Evolutionary conservation across 2,797 vertebrate species (phyloP), one percentile per base, ranked within the genome.

Genomic region (Aratinga solstitialis): DNA sequence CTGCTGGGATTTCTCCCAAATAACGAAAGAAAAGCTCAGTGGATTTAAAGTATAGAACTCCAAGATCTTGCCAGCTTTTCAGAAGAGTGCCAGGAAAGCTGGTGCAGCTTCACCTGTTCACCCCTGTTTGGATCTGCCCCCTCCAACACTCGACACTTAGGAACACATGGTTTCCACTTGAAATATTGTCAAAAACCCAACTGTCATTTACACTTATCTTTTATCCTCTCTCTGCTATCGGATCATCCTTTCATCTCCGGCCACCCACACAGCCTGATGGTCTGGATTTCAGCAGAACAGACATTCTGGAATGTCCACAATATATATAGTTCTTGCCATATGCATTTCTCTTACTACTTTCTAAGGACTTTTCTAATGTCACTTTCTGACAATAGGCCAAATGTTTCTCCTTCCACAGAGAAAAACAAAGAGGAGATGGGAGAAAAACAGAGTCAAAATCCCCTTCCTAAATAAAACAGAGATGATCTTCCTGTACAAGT

Each of bases 211-310:
- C 50, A 67, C 40, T 69, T 86, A 26, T 21, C 87, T 95, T 86
- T 75, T 59, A 67, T 67, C 40, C 14, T 42, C 40, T 80, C 87
- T 76, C 58, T 67, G 63, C 29, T 72, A 36, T 78, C 7, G 0
- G 59, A 78, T 75, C 77, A 65, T 78, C 63, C 74, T 90, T 94
- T 88, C 47, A 89, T 81, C 50, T 92, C 80, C 27, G 80, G 76
- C 80, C 86, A 76, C 87, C 77, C 96, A 94, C 94, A 47, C 71
- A 76, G 67, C 58, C 47, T 59, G 45, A 54, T 6, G 6, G 83
- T 27, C 88, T 73, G 69, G 24, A 79, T 92, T 91, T 56, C 85
- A 75, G 27, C 11, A 17, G 63, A 54, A 59, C 45, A 87, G 61
- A 75, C 42, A 24, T 50, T 30, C 66, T 69, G 59, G 29, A 26